Evolutionary conservation across 1,140 invertebrate species (phyloP), one percentile per base, ranked within the genome.

Genomic region (Aphidius ervi): DNA sequence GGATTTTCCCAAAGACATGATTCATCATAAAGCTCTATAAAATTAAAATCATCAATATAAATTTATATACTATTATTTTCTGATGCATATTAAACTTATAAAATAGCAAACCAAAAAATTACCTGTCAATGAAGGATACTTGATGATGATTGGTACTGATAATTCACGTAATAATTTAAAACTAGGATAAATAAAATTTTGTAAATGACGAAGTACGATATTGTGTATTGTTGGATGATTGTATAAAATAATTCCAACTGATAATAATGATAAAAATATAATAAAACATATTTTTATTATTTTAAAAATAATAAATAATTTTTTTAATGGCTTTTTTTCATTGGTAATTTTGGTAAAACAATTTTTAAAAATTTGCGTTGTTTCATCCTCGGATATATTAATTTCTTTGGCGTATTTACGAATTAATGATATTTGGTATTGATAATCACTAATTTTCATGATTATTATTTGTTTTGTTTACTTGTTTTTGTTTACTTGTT

Each of bases 1-100:
- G 88, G 89, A 76, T 92, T 91, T 72, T 87, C 82, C 40, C 91
- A 72, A 45, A 92, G 73, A 74, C 90, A 92, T 72, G 85, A 86
- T 78, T 92, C 89, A 80, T 91, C 88, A 69, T 91, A 90, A 60
- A 85, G 85, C 71, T 86, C 89, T 90, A 67, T 49, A 83, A 82
- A 64, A 65, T 67, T 41, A 16, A 41, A 57, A 46, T 59, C 16
- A 8, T 45, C 39, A 45, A 37, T 63, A 48, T 61, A 49, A 46
- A 53, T 53, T 41, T 54, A 43, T 53, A 59, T 16, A 16, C 16
- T 16, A 16, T 16, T 16, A 7, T 63, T 56, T 64, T 43, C 39
- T 45, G 8, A 54, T 64, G 41, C 20, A 63, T 47, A 46, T 46
- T 58, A 6, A 46, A 56, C 16, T 56, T 42, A 7, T 40, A 23